A percentile compares a stretch with the other conserved stretches of the same genome.
Evolutionary conservation across 2,888 invertebrate genomes (phyloP).

Genomic region (Rapana venosa): DNA sequence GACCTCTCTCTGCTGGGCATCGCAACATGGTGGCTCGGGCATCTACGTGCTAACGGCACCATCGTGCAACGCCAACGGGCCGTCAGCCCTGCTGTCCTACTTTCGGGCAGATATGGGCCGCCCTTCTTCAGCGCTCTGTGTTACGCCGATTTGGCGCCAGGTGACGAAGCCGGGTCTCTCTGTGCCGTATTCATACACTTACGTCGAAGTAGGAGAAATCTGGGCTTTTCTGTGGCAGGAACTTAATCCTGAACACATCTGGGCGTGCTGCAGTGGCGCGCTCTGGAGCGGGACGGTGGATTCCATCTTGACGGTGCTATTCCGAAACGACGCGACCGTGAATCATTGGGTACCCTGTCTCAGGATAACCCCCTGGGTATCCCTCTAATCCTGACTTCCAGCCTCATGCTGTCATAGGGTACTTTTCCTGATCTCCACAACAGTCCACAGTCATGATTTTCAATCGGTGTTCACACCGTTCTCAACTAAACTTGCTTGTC

Average conservation of each 20-base stretch:
- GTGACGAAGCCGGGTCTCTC: slow-evolving; percentile 83
- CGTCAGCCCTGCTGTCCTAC: slow-evolving; percentile 83
- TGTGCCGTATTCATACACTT: slow-evolving; percentile 94
- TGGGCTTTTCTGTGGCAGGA: slow-evolving; percentile 93
- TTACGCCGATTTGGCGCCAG: slow-evolving; percentile 76
- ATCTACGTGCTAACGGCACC: slow-evolving; percentile 96
- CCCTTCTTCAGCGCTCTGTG: slow-evolving; percentile 79
- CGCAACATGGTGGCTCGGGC: slow-evolving; percentile 98
- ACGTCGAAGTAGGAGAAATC: slow-evolving; percentile 93
- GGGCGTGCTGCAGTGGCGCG: slow-evolving; percentile 81
- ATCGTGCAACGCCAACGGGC: slow-evolving; percentile 80
- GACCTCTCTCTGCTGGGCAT: slow-evolving; percentile 93
- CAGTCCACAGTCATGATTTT: slow-evolving; percentile 78
- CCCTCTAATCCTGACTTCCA: slow-evolving; percentile 78
- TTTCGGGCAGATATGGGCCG: slow-evolving; percentile 79
- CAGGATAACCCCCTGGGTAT: slow-evolving; percentile 61
- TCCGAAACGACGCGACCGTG: slow-evolving; percentile 76
- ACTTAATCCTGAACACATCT: slow-evolving; percentile 83
- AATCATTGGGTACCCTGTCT: slow-evolving; percentile 63
- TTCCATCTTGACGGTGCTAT: slow-evolving; percentile 77
- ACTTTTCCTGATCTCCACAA: slow-evolving; percentile 79
- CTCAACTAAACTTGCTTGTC: slow-evolving; percentile 77
- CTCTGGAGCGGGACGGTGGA: slow-evolving; percentile 79
- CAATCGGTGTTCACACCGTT: slow-evolving; percentile 77
- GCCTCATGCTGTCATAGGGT: slow-evolving; percentile 73